Percentiles rank a stretch among this genome's conserved stretches.
These are phyloP conservation scores for Hippocampus kuda DNA, from an alignment of 2,797 vertebrate species.

Conservation along the genomic window DNA sequence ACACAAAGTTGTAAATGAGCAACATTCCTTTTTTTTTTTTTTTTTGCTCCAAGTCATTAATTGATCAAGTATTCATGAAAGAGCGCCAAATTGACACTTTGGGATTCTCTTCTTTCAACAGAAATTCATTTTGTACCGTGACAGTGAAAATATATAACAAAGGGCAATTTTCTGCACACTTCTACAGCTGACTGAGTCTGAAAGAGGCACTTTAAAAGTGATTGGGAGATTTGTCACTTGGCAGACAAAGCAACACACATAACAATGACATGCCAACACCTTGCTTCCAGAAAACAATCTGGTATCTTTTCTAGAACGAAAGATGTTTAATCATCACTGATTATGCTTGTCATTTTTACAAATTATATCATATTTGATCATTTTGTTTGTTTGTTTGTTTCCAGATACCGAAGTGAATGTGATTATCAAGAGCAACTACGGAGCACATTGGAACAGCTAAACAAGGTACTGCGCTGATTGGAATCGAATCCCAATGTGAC, in stretches of 20 bases:
- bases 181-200: neutral
- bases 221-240: neutral
- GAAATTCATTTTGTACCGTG: neutral
- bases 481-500: neutral
- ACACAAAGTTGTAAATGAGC: neutral
- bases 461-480: slow-evolving; percentile 63
- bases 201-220: neutral
- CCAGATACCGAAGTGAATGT: slow-evolving; percentile 87
- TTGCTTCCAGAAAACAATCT: neutral
- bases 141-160: neutral
- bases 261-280: no score
- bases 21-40: neutral
- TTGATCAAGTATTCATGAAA: neutral
- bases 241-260: neutral
- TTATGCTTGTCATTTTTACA: neutral
- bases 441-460: slow-evolving; percentile 80
- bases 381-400: slow-evolving; percentile 1
- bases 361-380: neutral
- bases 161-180: neutral
- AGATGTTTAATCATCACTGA: neutral
- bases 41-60: neutral
- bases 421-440: slow-evolving; percentile 81
- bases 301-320: neutral
- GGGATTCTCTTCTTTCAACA: neutral
- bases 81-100: neutral